Evolutionary conservation across 2,888 invertebrate species (phyloP).

Genomic region (Incurvaria masculella): DNA sequence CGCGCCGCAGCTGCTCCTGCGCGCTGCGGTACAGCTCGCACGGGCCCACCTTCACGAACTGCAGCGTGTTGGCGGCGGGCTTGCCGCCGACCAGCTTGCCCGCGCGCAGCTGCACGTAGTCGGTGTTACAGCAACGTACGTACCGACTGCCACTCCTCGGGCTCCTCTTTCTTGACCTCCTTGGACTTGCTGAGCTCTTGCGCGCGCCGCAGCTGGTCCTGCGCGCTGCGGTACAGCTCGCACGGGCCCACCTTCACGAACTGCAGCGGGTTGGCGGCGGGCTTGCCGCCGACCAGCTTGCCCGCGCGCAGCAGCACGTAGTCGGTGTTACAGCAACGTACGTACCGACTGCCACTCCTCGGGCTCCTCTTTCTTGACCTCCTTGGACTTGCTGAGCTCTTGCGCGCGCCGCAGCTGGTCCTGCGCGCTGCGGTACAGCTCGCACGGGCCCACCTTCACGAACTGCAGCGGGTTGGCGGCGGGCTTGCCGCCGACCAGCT

Average conservation of each 20-base stretch:
- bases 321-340: conserved; percentile 45
- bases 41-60: conserved; percentile 81
- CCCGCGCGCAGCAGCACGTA: conserved; percentile 54
- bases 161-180: conserved; percentile 76
- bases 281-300: conserved; percentile 74
- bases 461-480: conserved; percentile 87
- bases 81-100: conserved; percentile 74
- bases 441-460: conserved; percentile 78
- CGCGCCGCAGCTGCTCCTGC: conserved; percentile 79
- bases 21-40: conserved; percentile 82
- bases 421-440: conserved; percentile 78
- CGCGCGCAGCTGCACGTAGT: conserved; percentile 49
- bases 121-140: conserved; percentile 38
- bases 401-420: conserved; percentile 83
- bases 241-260: conserved; percentile 83
- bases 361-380: conserved; percentile 76
- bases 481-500: conserved; percentile 76
- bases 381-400: conserved; percentile 79
- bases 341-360: conserved; percentile 89
- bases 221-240: conserved; percentile 78
- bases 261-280: conserved; percentile 83
- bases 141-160: conserved; percentile 91
- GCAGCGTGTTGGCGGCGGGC: conserved; percentile 82
- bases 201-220: conserved; percentile 80
- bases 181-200: conserved; percentile 82